Evolutionary conservation across 2,888 invertebrate species (phyloP).

Genomic region (Allolobophora icterica): DNA sequence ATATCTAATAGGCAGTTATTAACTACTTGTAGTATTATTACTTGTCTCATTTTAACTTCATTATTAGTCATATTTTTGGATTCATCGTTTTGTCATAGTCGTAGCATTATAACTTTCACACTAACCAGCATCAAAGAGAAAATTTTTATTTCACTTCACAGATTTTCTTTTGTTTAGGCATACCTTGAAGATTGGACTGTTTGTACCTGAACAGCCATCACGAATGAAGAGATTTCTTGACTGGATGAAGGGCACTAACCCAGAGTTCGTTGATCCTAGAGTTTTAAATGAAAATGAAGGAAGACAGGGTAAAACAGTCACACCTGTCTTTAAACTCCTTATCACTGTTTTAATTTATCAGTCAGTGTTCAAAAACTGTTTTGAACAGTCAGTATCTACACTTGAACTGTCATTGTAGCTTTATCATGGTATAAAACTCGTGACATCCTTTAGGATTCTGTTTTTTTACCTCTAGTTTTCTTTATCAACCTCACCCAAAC

Average conservation of each 20-base stretch:
- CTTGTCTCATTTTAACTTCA: too few species aligned
- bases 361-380: not conserved
- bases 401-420: not conserved
- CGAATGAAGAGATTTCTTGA: constrained; percentile 78
- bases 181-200: constrained; percentile 69
- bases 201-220: constrained; percentile 84
- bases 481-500: not conserved
- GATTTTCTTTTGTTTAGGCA: constrained; percentile 50
- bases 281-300: constrained; percentile 85
- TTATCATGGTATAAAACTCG: not conserved
- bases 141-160: not conserved
- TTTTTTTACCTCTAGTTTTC: not conserved
- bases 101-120: too few species aligned
- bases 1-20: too few species aligned
- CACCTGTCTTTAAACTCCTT: not conserved
- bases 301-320: constrained; percentile 77
- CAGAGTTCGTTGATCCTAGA: constrained; percentile 87
- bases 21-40: too few species aligned
- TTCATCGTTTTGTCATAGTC: too few species aligned
- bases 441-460: not conserved
- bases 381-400: not conserved
- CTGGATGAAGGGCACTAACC: constrained; percentile 82
- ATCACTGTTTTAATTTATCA: not conserved
- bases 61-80: too few species aligned
- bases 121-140: not conserved